phyloP scores from a whole-genome alignment of 2,888 invertebrate species.

The Zaprionus obscuricornis region DNA sequence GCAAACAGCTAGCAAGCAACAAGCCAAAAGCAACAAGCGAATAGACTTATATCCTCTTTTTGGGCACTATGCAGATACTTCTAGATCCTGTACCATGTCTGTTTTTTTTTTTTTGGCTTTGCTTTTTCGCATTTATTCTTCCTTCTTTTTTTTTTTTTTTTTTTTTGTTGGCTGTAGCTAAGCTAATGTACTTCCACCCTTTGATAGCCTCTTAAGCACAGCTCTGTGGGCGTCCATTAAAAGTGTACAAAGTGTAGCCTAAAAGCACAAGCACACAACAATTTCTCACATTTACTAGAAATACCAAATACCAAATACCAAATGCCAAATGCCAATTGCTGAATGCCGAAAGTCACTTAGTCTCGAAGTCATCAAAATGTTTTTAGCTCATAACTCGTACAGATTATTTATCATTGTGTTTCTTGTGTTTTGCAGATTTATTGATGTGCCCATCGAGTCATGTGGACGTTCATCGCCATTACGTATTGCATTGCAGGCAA shows the following conservation, averaged over 20 bases:
- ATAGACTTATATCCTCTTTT: no score
- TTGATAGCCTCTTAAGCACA: constrained; percentile 38
- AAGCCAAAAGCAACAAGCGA: no score
- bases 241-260: constrained; percentile 34
- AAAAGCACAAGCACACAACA: constrained; percentile 15
- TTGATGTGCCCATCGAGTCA: constrained; percentile 92
- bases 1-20: no score
- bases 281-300: constrained; percentile 14
- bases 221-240: constrained; percentile 33
- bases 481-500: constrained; percentile 89
- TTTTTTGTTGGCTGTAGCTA: constrained; percentile 1
- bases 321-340: background rate
- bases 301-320: constrained; percentile 8
- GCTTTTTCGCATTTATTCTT: constrained; percentile 8
- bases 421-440: constrained; percentile 85
- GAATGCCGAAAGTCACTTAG: constrained; percentile 14
- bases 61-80: no score
- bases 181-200: constrained; percentile 45
- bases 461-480: constrained; percentile 90
- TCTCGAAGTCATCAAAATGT: no score
- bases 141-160: background rate
- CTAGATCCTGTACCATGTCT: no score
- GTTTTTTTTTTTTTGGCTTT: no score
- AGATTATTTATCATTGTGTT: constrained; percentile 20
- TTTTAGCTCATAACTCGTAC: background rate